Base-by-base conservation (phyloP, 2,113 vertebrate species). In the Sphyrna mokarran region DNA sequence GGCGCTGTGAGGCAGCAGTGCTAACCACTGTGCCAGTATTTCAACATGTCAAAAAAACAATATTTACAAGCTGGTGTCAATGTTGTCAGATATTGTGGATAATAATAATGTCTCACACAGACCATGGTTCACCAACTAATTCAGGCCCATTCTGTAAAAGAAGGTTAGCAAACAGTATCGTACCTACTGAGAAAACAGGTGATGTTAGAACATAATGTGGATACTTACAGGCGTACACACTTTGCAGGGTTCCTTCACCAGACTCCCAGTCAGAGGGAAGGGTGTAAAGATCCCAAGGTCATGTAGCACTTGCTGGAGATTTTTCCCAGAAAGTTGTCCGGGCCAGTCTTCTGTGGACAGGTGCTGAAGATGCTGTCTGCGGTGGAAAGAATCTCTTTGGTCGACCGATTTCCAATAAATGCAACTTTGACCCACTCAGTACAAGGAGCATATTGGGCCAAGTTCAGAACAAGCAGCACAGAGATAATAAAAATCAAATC, bases 351-450 rank as follows among this genome's bases (percentile, higher is more conserved):
- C 1, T 0, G 95, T 96, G 95, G 96, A 96, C 93, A 94, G 23
- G 23, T 97, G 91, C 78, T 96, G 95, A 66, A 98, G 96, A 37
- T 96, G 93, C 85, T 97, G 97, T 95, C 97, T 98, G 96, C 14
- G 72, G 58, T 96, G 85, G 14, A 96, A 80, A 95, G 96, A 95
- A 6, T 63, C 22, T 48, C 0, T 0, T 72, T 69, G 29, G 11
- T 76, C 40, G 70, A 48, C 16, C 7, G 23, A 95, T 11, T 72
- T 37, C 61, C 9, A 0, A 14, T 23, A 94, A 13, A 37, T 70
- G 40, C 90, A 66, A 14, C 14, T 40, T 69, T 18, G 9, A 29
- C 23, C 37, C 13, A 23, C 26, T 72, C 70, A 22, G 1, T 1
- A 95, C 68, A 0, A 14, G 23, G 20, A 14, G 20, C 9, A 48